Evolutionary conservation across 2,888 invertebrate species (phyloP), one percentile per base, ranked within the genome.

Genomic region (Hypsopygia costalis): DNA sequence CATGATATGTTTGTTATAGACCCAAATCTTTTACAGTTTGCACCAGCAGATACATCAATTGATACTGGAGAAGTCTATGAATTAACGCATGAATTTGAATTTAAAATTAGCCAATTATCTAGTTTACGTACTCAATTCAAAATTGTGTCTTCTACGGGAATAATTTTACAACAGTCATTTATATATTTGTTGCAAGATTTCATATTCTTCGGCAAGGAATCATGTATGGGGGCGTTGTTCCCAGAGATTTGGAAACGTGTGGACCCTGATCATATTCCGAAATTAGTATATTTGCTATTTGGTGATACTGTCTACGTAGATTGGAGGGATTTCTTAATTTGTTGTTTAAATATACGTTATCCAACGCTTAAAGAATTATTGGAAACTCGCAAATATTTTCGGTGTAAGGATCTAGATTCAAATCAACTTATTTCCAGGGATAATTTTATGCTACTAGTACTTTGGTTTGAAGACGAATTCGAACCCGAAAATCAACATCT

Each of bases 321-420:
- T 55, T 93, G 93, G 93, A 90, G 90, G 55, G 92, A 93, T 64
- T 93, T 93, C 55, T 72, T 93, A 7, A 78, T 93, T 48, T 90
- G 90, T 56, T 91, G 91, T 58, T 62, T 92, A 22, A 83, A 90
- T 52, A 59, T 93, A 6, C 71, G 78, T 31, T 90, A 81, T 62
- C 93, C 93, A 0, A 86, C 72, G 0, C 68, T 87, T 22, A 78
- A 82, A 1, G 90, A 93, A 49, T 62, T 93, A 40, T 59, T 93
- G 30, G 60, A 77, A 9, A 49, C 87, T 6, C 87, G 91, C 16
- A 73, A 77, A 37, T 65, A 61, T 4, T 91, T 91, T 44, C 68
- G 88, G 22, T 78, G 78, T 20, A 63, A 70, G 32, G 93, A 93
- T 63, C 48, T 51, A 1, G 54, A 68, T 3, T 71, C 69, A 7